A percentile compares a stretch with the other conserved stretches of the same genome.
phyloP scores from a whole-genome alignment of 2,113 vertebrate genomes.

The Pseudolaguvia tuberculata region DNA sequence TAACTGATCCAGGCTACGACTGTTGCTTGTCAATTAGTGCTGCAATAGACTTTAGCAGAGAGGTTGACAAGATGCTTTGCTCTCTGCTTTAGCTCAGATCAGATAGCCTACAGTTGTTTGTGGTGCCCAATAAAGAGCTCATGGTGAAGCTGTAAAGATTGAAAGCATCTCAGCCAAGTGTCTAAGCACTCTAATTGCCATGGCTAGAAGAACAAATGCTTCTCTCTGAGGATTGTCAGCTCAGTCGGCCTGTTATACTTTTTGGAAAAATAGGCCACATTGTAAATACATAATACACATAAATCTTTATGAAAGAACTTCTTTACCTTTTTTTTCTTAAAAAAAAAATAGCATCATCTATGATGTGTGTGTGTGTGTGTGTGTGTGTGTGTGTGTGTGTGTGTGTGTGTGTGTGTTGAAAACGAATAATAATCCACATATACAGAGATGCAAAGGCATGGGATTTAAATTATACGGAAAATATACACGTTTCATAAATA shows the following conservation, averaged over 20 bases:
- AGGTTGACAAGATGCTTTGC: neutral
- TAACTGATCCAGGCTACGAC: neutral
- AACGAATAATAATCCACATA: neutral
- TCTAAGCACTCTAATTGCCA: constrained; percentile 4
- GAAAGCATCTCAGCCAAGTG: neutral
- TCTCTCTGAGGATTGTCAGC: neutral
- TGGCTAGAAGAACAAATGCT: neutral
- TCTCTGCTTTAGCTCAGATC: neutral
- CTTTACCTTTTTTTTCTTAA: neutral
- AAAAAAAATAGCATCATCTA: neutral
- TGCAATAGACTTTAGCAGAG: neutral
- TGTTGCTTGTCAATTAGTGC: neutral
- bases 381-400: neutral
- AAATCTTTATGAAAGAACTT: neutral
- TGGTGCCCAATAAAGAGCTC: constrained; percentile 12
- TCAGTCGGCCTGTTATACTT: constrained; percentile 4
- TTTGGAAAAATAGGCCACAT: neutral
- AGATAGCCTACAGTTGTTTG: neutral
- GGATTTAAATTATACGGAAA: constrained; percentile 1
- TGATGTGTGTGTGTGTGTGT: neutral
- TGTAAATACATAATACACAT: constrained; percentile 1
- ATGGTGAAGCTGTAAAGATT: neutral
- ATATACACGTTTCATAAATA: constrained; percentile 19
- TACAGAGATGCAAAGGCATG: constrained; percentile 2
- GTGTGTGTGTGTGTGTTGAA: neutral